Conservation (phyloP, 2,113 vertebrate species). For the Carassius carassius region DNA sequence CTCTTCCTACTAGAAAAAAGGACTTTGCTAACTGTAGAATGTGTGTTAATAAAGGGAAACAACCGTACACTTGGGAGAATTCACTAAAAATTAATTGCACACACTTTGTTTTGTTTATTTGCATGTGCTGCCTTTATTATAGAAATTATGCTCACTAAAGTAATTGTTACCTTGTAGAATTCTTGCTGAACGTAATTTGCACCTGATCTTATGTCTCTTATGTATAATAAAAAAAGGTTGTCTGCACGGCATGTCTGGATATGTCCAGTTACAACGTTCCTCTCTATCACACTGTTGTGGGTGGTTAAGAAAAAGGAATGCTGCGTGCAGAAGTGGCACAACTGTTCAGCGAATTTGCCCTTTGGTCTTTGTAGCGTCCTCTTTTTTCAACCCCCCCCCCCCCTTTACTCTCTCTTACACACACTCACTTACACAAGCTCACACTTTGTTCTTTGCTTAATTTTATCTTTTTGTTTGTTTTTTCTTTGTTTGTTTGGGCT, state of each 20-base stretch:
- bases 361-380: no score
- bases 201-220: background rate
- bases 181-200: background rate
- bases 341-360: no score
- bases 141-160: background rate
- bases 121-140: background rate
- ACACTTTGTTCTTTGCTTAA: constrained; percentile 29
- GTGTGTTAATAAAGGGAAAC: background rate
- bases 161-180: background rate
- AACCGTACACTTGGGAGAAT: background rate
- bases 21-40: background rate
- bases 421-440: background rate
- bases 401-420: background rate
- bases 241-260: background rate
- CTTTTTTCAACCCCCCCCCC: no score
- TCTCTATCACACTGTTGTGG: no score
- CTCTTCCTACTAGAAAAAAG: background rate
- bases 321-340: no score
- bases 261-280: no score
- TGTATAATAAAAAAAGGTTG: background rate
- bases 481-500: constrained; percentile 9
- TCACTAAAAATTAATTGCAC: background rate
- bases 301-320: no score
- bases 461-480: background rate
- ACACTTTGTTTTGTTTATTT: background rate